phyloP scores from a whole-genome alignment of 1,140 invertebrate species.

The Cheumatopsyche charites region DNA sequence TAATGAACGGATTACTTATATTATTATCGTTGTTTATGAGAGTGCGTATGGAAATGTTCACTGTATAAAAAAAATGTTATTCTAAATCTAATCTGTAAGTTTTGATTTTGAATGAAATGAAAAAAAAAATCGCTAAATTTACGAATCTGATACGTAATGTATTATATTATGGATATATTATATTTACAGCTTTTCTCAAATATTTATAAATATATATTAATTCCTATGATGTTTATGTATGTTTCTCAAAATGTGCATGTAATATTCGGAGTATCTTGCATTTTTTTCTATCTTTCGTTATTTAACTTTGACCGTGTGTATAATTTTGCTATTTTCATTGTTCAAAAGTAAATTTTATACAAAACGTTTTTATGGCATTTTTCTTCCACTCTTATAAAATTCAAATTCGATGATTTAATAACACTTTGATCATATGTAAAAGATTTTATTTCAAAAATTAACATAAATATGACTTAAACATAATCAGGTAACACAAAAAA shows the following conservation, averaged over 20 bases:
- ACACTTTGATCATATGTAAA: too few relatives aligned
- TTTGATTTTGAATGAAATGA: too few relatives aligned
- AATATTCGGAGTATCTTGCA: background rate
- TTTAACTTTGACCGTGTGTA: background rate
- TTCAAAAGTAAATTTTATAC: slow-evolving; percentile 17
- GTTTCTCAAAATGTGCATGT: slow-evolving; percentile 5
- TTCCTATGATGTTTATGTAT: background rate
- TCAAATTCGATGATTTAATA: too few relatives aligned
- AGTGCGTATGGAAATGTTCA: too few relatives aligned
- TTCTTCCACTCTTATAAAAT: too few relatives aligned
- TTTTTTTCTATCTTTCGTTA: background rate
- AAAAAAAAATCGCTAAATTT: too few relatives aligned
- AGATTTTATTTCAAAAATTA: too few relatives aligned
- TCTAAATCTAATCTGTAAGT: too few relatives aligned
- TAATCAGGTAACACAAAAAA: too few relatives aligned
- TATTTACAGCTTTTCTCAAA: background rate
- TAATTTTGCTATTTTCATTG: slow-evolving; percentile 24
- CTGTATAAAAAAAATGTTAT: too few relatives aligned
- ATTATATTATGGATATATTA: background rate
- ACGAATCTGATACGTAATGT: background rate
- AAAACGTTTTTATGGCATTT: background rate
- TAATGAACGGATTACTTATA: too few relatives aligned
- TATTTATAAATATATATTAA: slow-evolving; percentile 7
- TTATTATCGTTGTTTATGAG: too few relatives aligned
- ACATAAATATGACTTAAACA: background rate